These are phyloP conservation scores for Trichoplusia ni DNA, from an alignment of 1,140 invertebrate genomes.

Conservation along the genomic window DNA sequence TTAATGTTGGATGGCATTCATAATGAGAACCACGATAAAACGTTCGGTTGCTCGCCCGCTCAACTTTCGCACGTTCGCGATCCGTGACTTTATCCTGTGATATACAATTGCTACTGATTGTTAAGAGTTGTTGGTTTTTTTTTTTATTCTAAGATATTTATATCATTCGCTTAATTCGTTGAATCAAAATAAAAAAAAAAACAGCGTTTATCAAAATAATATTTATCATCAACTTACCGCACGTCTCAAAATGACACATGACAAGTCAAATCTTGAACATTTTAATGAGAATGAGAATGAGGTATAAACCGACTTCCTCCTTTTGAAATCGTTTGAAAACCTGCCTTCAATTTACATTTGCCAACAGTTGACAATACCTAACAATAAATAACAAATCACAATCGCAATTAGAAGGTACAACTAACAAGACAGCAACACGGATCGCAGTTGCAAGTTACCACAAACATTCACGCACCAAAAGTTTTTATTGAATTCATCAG, in stretches of 20 bases:
- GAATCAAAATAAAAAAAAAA: too few species aligned
- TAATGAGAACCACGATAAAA: slow-evolving; percentile 16
- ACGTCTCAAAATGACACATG: too few species aligned
- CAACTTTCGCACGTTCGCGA: slow-evolving; percentile 5
- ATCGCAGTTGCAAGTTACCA: background rate
- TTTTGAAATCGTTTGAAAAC: too few species aligned
- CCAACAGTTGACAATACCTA: too few species aligned
- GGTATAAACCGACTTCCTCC: too few species aligned
- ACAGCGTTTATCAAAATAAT: too few species aligned
- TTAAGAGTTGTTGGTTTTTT: background rate
- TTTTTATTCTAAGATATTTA: background rate
- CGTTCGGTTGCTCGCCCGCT: background rate
- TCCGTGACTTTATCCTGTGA: background rate
- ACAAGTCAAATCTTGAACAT: too few species aligned
- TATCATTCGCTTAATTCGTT: too few species aligned
- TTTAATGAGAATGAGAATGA: too few species aligned
- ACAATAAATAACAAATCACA: too few species aligned
- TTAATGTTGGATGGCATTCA: background rate
- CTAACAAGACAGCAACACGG: background rate
- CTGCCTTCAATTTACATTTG: too few species aligned
- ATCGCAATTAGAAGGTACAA: background rate
- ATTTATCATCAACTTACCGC: too few species aligned
- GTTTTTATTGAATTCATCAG: slow-evolving; percentile 35
- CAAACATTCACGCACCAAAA: background rate
- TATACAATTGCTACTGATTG: background rate